phyloP scores from a whole-genome alignment of 2,113 vertebrate species.

The Isichthys henryi region DNA sequence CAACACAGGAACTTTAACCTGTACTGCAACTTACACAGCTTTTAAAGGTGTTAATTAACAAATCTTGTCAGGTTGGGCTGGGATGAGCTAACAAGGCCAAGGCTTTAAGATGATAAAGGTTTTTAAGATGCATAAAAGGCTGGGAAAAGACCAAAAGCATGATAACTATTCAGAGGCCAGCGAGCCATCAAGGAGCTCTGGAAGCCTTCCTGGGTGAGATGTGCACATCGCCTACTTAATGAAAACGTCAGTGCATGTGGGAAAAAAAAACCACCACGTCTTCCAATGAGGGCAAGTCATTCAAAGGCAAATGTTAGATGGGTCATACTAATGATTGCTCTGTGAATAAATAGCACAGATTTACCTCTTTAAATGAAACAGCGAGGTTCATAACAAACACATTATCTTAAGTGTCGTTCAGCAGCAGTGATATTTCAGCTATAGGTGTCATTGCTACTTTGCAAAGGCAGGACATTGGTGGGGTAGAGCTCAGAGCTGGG shows the following conservation, averaged over 20 bases:
- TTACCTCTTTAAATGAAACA: background rate
- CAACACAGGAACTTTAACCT: conserved; percentile 5
- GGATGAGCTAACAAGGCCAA: background rate
- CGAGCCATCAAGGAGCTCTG: background rate
- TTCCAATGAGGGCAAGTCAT: background rate
- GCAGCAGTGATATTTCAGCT: background rate
- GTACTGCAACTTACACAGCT: background rate
- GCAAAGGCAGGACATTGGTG: background rate
- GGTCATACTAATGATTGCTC: background rate
- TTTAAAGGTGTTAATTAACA: conserved; percentile 13
- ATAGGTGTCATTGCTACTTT: too few relatives aligned
- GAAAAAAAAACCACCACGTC: background rate
- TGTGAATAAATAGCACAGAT: background rate
- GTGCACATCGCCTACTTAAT: background rate
- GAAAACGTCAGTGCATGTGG: background rate
- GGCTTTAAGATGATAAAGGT: background rate
- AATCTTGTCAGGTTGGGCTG: background rate
- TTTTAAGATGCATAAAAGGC: background rate
- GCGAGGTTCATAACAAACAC: background rate
- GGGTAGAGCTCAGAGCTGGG: background rate
- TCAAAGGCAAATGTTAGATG: background rate
- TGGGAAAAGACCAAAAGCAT: background rate
- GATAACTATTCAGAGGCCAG: background rate
- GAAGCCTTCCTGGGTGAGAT: background rate
- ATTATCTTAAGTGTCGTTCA: background rate